phyloP scores from a whole-genome alignment of 2,113 vertebrate genomes.

The Chaetodon trifascialis region DNA sequence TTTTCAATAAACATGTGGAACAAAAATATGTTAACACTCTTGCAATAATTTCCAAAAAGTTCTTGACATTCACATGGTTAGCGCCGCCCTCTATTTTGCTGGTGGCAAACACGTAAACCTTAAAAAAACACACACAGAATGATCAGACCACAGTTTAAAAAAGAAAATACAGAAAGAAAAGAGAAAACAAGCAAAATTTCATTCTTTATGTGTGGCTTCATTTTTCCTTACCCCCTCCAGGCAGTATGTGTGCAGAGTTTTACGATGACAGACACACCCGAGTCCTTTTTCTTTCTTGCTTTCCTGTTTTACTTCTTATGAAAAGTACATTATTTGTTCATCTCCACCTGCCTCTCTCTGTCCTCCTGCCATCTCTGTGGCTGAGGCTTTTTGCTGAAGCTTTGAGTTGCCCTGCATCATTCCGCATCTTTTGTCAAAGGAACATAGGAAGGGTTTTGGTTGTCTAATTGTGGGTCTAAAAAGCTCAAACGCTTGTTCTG shows the following conservation, averaged over 20 bases:
- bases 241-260: conserved; percentile 35
- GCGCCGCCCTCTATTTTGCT: conserved; percentile 34
- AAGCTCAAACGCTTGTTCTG: neutral
- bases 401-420: neutral
- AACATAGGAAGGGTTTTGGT: conserved; percentile 18
- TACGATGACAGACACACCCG: conserved; percentile 22
- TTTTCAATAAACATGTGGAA: conserved; percentile 62
- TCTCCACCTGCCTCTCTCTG: conserved; percentile 1
- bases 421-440: conserved; percentile 21
- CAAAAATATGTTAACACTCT: conserved; percentile 52
- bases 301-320: conserved; percentile 5
- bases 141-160: conserved; percentile 18
- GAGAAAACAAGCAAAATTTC: conserved; percentile 27
- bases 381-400: neutral
- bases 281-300: conserved; percentile 9
- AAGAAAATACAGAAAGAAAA: conserved; percentile 9
- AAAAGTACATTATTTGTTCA: conserved; percentile 31
- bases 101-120: conserved; percentile 52
- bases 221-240: conserved; percentile 23
- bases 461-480: conserved; percentile 3
- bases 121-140: conserved; percentile 11
- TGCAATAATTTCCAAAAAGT: conserved; percentile 39
- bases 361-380: neutral
- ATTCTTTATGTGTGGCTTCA: conserved; percentile 66
- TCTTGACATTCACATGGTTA: conserved; percentile 74